Evolutionary conservation across 2,113 vertebrate genomes (phyloP), one percentile per base, ranked within the genome.

Genomic region (Trematocara marginatum): DNA sequence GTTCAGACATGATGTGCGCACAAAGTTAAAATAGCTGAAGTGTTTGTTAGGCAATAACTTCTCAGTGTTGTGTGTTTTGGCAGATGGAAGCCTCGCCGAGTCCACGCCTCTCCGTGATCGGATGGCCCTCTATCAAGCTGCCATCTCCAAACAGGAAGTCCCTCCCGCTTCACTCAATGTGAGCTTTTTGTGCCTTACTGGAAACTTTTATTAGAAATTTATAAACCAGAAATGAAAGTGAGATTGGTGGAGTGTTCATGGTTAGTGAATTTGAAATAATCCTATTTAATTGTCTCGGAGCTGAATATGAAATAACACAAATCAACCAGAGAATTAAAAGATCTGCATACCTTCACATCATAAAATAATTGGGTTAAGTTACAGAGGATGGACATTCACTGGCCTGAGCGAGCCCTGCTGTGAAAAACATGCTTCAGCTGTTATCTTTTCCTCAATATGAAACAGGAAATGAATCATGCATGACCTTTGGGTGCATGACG

Each of bases 71-170:
- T 89, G 26, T 91, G 42, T 92, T 85, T n/a, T 54, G 16, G 11
- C 80, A 93, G 91, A 96, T 82, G 96, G 93, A 88, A 91, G 84
- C 57, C 91, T 97, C 1, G 95, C 96, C 0, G 98, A 99, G 78
- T 95, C 95, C 29, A 97, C 97, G 0, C 97, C 98, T 0, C 96
- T 99, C 59, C 97, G 97, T 88, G 98, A 99, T 88, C 94, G 98
- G 86, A 97, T 99, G 98, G 98, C 98, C 2, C 97, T 98, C 84
- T 99, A 99, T 84, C 97, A 98, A 93, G 98, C 97, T 11, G 98
- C 98, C 53, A 96, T 98, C 90, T 97, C 97, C 89, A 98, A 97
- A 95, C 97, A 97, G 90, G 96, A 96, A 35, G 83, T 91, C 45
- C 4, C 88, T 23, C 78, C 94, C 59, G 12, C 86, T 13, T 74